Base-by-base conservation (phyloP, 2,113 vertebrate genomes). In the Mesembrinibis cayennensis region DNA sequence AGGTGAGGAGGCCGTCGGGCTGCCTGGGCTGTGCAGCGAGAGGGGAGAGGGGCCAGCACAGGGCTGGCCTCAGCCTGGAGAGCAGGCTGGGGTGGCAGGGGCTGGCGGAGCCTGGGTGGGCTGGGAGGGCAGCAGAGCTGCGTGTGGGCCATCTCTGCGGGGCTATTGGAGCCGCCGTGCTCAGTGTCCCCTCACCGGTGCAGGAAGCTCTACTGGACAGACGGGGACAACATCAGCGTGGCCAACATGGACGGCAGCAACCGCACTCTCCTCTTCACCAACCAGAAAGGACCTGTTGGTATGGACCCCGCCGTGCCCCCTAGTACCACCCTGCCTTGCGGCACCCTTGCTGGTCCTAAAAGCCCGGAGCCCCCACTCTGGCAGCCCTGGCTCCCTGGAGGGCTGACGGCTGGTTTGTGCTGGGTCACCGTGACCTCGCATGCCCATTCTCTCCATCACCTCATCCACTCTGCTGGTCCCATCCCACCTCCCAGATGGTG, bases 191-290 rank as follows among this genome's bases (percentile, higher is more conserved):
- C 34, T 18, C 23, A 3, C 32, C 0, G 9, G 7, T 77, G 13
- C 93, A 99, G 99, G 86, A 99, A 99, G 93, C 98, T 99, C 5
- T 99, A 99, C 96, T 99, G 99, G 99, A 99, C 99, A 0, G 99
- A 99, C 0, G 99, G 99, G 7, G 99, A 99, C 97, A 99, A 98
- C 96, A 99, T 99, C 98, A 99, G 98, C 45, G 98, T 99, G 97
- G 99, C 99, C 93, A 99, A 99, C 97, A 99, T 99, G 99, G 99
- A 99, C 0, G 99, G 99, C 90, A 99, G 96, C 97, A 99, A 99
- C 97, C 98, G 77, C 52, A 99, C 98, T 1, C 96, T 98, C 44
- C 98, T 99, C 91, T 99, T 99, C 95, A 98, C 97, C 45, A 98
- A 98, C 97, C 99, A 99, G 97, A 99, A 98, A 79, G 98, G 98